Base-by-base conservation (phyloP, 2,113 vertebrate species). In the Alexandromys fortis region DNA sequence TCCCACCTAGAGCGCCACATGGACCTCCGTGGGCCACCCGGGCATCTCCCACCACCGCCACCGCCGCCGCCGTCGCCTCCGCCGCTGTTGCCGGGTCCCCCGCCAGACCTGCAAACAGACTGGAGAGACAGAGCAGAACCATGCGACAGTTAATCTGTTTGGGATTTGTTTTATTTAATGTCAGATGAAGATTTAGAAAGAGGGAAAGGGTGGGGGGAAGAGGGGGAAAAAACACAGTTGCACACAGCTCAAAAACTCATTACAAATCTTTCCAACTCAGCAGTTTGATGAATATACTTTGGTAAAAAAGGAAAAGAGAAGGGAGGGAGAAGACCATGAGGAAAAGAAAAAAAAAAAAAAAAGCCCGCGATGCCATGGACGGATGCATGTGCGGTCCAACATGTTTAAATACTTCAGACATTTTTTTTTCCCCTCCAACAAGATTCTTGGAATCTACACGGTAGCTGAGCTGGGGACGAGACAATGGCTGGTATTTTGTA, bases 1-100 rank as follows among this genome's bases (percentile, higher is more conserved):
- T 94, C 95, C 42, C 35, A 95, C 92, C 96, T 97, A 89, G 97
- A 76, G 83, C 96, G 98, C 98, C 98, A 97, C 97, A 98, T 97
- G 97, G 96, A 45, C 97, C 61, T 87, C 79, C 16, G 68, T 90
- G 0, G 93, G 96, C 89, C 87, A 11, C 86, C 95, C 2, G 35
- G 96, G 97, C 97, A 98, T 97, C 95, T 87, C 97, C 97, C 22
- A 72, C 76, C 4, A 16, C 78, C 63, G 1, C 77, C 33, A 3
- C 89, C 26, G 22, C 81, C n/a, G 17, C 78, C 38, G 11, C 68
- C 3, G 2, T 77, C 26, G 14, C 61, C n/a, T 1, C 96, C 49
- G 26, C 47, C 3, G 2, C 96, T 45, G 35, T 94, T 72, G 97
- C 97, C 97, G 70, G 1, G 73, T 73, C 95, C 95, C 87, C 93